A percentile compares a stretch with the other conserved stretches of the same genome.
Conservation (phyloP, 2,888 invertebrate genomes). For the Rhagonycha lutea region DNA sequence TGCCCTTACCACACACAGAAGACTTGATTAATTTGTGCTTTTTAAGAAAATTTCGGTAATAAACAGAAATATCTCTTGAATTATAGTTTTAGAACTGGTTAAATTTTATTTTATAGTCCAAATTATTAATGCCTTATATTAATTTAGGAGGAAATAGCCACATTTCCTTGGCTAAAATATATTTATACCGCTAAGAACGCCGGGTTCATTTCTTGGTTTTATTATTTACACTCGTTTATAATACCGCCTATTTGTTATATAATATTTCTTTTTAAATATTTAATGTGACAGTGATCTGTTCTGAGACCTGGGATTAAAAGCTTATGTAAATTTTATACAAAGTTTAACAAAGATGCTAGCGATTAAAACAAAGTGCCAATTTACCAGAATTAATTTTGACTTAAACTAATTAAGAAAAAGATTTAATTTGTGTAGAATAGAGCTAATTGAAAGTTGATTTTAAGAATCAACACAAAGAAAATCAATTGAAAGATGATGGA, state of each 20-base stretch:
- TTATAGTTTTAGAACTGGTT: background rate
- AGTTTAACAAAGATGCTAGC: background rate
- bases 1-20: background rate
- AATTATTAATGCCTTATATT: background rate
- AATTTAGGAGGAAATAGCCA: background rate
- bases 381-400: background rate
- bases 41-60: background rate
- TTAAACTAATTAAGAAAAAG: no score
- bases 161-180: background rate
- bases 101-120: background rate
- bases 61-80: background rate
- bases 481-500: no score
- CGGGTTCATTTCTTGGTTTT: no score
- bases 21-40: conserved; percentile 2
- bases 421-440: no score
- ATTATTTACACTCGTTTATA: no score
- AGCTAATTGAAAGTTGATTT: no score
- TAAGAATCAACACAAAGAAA: no score
- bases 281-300: background rate
- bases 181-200: no score
- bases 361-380: background rate
- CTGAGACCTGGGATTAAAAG: background rate
- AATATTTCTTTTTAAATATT: background rate
- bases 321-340: background rate
- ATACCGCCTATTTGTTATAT: no score